Conservation (phyloP, 2,113 vertebrate species). For the Lagopus leucura region DNA sequence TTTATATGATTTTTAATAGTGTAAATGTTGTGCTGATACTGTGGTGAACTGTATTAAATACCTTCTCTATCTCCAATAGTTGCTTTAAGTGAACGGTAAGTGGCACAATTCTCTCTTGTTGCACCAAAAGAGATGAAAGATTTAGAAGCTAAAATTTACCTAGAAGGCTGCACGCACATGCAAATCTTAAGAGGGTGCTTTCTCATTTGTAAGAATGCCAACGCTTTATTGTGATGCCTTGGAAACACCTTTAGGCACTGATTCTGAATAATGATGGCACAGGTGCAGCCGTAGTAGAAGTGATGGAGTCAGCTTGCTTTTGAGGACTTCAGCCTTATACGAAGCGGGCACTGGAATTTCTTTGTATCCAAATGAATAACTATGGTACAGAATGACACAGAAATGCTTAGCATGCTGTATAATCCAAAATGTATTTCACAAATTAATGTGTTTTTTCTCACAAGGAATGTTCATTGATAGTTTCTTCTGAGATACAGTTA, state of each 20-base stretch:
- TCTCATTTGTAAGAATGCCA: constrained; percentile 50
- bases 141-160: constrained; percentile 11
- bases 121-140: constrained; percentile 1
- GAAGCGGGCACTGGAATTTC: not conserved
- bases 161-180: not conserved
- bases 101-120: not conserved
- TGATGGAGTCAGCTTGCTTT: constrained; percentile 20
- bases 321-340: constrained; percentile 23
- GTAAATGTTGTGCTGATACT: not conserved
- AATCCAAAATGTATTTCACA: constrained; percentile 1
- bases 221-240: constrained; percentile 53
- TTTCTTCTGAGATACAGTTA: not conserved
- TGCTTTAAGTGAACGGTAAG: not conserved
- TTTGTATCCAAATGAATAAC: not conserved
- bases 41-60: constrained; percentile 26
- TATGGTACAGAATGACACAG: not conserved
- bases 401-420: not conserved
- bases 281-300: constrained; percentile 21
- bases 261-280: constrained; percentile 33
- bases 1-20: constrained; percentile 35
- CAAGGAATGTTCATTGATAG: not conserved
- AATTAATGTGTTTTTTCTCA: not conserved
- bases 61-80: not conserved
- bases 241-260: constrained; percentile 39
- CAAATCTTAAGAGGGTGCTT: constrained; percentile 23